These are phyloP conservation scores for Eueremaeus valkanovi DNA, from an alignment of 2,888 invertebrate genomes.

Conservation along the genomic window DNA sequence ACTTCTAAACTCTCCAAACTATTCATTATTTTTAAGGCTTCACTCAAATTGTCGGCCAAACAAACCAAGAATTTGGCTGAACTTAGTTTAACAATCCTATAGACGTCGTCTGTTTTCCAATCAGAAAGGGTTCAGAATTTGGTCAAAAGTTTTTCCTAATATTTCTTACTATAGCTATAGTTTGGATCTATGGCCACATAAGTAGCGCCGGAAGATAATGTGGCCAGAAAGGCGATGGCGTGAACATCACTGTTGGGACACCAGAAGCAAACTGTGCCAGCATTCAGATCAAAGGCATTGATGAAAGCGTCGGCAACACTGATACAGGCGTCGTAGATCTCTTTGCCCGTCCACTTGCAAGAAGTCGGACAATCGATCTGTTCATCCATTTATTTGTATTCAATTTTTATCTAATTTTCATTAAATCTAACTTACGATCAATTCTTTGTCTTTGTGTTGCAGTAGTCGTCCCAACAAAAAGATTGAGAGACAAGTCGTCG, in stretches of 20 bases:
- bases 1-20: not conserved
- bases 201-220: not conserved
- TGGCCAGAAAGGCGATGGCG: conserved; percentile 7
- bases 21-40: not conserved
- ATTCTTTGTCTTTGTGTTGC: conserved; percentile 1
- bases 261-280: conserved; percentile 7
- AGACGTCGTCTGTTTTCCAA: conserved; percentile 1
- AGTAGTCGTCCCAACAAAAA: conserved; percentile 14
- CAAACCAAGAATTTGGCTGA: not conserved
- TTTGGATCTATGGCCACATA: not conserved
- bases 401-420: not conserved
- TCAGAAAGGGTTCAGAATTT: too few relatives aligned
- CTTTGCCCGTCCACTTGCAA: not conserved
- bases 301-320: conserved; percentile 1
- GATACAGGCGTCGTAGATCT: not conserved
- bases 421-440: not conserved
- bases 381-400: not conserved
- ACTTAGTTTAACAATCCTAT: not conserved
- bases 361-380: conserved; percentile 2
- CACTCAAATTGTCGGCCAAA: not conserved
- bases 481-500: not conserved
- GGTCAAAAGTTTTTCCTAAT: too few relatives aligned
- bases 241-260: conserved; percentile 25
- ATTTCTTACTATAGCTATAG: not conserved
- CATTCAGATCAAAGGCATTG: not conserved